Conservation (phyloP, 2,797 vertebrate genomes). For the Benthosema pterotum region DNA sequence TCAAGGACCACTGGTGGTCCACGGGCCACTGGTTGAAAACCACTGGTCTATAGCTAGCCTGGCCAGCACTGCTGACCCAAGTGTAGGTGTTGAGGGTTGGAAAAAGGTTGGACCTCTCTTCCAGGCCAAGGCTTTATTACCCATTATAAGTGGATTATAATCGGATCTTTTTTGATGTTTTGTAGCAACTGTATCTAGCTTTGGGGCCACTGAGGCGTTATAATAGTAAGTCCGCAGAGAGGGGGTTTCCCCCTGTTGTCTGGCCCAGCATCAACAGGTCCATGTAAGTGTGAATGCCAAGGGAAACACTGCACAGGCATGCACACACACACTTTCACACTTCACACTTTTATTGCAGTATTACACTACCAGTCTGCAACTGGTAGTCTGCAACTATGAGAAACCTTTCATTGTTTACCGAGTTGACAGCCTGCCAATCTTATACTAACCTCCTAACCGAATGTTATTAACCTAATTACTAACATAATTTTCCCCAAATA, state of each 20-base stretch:
- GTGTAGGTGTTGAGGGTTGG: no score
- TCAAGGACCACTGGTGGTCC: no score
- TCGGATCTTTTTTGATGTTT: no score
- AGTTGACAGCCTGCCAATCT: conserved; percentile 22
- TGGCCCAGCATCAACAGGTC: conserved; percentile 26
- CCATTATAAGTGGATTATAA: no score
- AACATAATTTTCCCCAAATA: background rate
- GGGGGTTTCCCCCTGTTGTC: conserved; percentile 57
- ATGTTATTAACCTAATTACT: no score
- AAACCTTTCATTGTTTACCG: conserved; percentile 33
- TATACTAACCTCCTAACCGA: conserved; percentile 1
- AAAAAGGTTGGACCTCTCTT: no score
- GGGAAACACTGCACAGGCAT: conserved; percentile 32
- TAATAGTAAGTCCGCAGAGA: conserved; percentile 48
- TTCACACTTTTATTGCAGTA: conserved; percentile 33
- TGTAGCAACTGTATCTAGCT: conserved; percentile 19
- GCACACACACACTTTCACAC: conserved; percentile 10
- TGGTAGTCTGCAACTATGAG: conserved; percentile 15
- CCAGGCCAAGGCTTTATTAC: no score
- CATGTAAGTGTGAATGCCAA: conserved; percentile 43
- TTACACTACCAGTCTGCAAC: conserved; percentile 18
- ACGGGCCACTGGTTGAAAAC: no score
- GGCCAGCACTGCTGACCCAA: no score
- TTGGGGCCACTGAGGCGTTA: conserved; percentile 62
- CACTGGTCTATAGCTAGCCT: no score